Percentiles rank a stretch among this genome's conserved stretches.
These are phyloP conservation scores for Amblyjoppa proteus DNA, from an alignment of 2,888 invertebrate species.

Conservation along the genomic window DNA sequence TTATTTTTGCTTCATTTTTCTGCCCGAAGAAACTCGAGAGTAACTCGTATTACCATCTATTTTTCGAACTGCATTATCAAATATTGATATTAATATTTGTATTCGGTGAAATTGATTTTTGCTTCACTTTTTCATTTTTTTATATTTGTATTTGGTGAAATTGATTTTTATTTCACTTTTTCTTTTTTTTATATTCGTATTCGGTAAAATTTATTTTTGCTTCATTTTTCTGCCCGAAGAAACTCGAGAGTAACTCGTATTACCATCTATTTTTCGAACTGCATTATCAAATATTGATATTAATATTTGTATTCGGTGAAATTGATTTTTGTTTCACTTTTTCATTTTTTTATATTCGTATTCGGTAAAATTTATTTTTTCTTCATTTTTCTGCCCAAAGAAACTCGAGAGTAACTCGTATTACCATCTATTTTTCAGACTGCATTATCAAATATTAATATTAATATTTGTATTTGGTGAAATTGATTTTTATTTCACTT, in stretches of 20 bases:
- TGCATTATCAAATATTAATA: constrained; percentile 30
- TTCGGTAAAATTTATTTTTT: background rate
- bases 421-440: constrained; percentile 13
- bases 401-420: constrained; percentile 10
- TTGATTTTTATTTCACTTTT: background rate
- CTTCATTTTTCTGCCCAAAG: background rate
- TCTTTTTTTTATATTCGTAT: background rate
- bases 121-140: too few species aligned
- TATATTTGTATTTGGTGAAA: background rate
- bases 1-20: too few species aligned
- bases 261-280: constrained; percentile 9
- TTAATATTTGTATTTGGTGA: background rate
- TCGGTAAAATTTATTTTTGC: too few species aligned
- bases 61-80: too few species aligned
- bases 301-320: background rate
- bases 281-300: constrained; percentile 30
- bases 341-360: too few species aligned
- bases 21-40: too few species aligned
- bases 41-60: too few species aligned
- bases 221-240: background rate
- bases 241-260: constrained; percentile 12
- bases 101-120: too few species aligned
- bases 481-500: background rate
- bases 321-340: background rate
- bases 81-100: too few species aligned